Evolutionary conservation across 2,888 invertebrate genomes (phyloP), one percentile per base, ranked within the genome.

Genomic region (Hydriomena furcata): DNA sequence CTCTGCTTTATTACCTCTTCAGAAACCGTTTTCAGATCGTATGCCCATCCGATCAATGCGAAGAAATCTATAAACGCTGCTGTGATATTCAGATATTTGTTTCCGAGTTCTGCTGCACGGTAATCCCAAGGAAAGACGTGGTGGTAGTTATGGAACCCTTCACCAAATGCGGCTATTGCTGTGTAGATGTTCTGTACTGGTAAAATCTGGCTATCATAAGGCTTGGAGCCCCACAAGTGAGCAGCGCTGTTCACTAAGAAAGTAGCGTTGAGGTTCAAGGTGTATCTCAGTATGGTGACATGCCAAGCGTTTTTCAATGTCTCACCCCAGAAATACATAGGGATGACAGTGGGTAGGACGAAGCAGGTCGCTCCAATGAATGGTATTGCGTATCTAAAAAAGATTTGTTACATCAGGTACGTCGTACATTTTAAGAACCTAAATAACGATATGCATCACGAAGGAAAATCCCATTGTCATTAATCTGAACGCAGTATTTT

Each of bases 211-310:
- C 68, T 76, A 47, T 93, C 84, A 42, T 91, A 91, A 17, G 90
- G 86, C 38, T 76, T 82, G 28, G 75, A 68, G 0, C 91, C 91
- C 77, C 79, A 91, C 20, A 80, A 66, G 69, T 94, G 94, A 7
- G 94, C 93, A 1, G 89, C 91, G 58, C 93, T 93, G 79, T 94
- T 94, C 1, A 94, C 92, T n/a, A 92, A 75, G 91, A 93, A 94
- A 0, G 93, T 93, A 51, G 85, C 80, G 68, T 94, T 92, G 8
- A 94, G 84, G 4, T 87, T 89, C 38, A 90, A 60, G 7, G 84
- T 75, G 68, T 93, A 94, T 25, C 94, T 86, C 5, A 93, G 67
- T 40, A 91, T 83, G 3, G 70, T 73, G 2, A 86, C 64, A 48
- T 85, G 83, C 82, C 83, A 91, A 1, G 89, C 74, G 58, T 72